Evolutionary conservation across 2,797 vertebrate genomes (phyloP).

Genomic region (Setipinna tenuifilis): DNA sequence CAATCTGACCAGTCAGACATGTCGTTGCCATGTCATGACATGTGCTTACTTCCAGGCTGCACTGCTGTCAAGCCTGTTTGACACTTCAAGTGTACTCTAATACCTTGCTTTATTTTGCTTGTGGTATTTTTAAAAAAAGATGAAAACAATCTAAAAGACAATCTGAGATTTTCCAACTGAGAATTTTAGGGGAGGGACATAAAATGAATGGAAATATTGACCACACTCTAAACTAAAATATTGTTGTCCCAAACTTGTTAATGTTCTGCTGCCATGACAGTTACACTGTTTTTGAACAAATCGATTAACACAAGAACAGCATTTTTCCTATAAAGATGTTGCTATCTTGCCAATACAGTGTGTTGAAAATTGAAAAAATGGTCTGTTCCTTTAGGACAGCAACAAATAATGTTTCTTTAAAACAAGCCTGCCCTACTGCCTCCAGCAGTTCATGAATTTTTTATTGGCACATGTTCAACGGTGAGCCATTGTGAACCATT

Average conservation of each 20-base stretch:
- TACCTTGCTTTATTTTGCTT: background rate
- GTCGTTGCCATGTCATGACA: background rate
- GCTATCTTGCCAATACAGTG: constrained; percentile 16
- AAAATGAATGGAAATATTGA: background rate
- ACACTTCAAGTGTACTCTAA: too few relatives aligned
- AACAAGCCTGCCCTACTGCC: constrained; percentile 40
- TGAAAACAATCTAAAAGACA: background rate
- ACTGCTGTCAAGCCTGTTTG: background rate
- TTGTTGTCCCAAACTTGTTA: background rate
- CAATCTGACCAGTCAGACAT: background rate
- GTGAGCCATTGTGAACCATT: constrained; percentile 29
- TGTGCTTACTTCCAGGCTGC: background rate
- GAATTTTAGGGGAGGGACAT: background rate
- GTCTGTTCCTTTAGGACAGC: constrained; percentile 19
- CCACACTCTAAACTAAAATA: background rate
- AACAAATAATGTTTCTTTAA: constrained; percentile 39
- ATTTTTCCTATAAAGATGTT: background rate
- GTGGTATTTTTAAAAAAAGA: too few relatives aligned
- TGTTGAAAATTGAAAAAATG: background rate
- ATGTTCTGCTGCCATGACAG: background rate
- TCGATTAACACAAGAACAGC: background rate
- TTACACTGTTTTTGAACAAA: background rate
- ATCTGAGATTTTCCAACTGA: background rate
- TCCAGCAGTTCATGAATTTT: constrained; percentile 45
- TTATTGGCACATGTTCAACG: constrained; percentile 49